Base-by-base conservation (phyloP, 2,113 vertebrate genomes). In the Perccottus glenii region DNA sequence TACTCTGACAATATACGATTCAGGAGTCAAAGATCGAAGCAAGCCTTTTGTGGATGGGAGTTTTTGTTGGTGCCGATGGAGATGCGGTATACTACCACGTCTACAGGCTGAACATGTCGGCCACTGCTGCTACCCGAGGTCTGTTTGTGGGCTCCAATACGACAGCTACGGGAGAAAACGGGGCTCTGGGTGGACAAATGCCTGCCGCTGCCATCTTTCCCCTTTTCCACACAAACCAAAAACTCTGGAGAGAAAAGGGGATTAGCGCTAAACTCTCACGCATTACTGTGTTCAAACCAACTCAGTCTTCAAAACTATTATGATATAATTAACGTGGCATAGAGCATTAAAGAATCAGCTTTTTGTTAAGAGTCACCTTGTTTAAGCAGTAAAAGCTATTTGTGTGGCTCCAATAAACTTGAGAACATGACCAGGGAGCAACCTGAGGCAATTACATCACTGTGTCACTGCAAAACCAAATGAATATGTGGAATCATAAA, bases 11-110 rank as follows among this genome's bases (percentile, higher is more conserved):
- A 27, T 27, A 3, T 27, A 27, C 3, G 19, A 27, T 27, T 27
- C 19, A 27, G 19, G 19, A 27, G 19, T 27, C 19, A 27, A 27
- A 27, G 19, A 27, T 3, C 19, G 3, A 27, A 27, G 19, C 19
- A 27, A 27, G 19, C 19, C 19, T 27, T 27, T 27, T 27, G 19
- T 27, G 19, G 19, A 27, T 27, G 19, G 19, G 19, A 27, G 19
- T 27, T 27, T 27, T 27, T 27, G 19, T 3, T 27, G 99, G 98
- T 96, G n/a, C 97, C 98, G 49, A 98, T 99, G 97, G 97, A 99
- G 94, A 98, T 99, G 98, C 96, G 99, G 60, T 27, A 27, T 99
- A 99, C 91, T 97, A 99, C 91, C 98, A 99, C 6, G 97, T 99
- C 74, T 97, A 99, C 92, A 90, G 97, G 86, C 95, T 99, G 90